Evolutionary conservation across 2,888 invertebrate species (phyloP).

Genomic region (Abrostola tripartita): DNA sequence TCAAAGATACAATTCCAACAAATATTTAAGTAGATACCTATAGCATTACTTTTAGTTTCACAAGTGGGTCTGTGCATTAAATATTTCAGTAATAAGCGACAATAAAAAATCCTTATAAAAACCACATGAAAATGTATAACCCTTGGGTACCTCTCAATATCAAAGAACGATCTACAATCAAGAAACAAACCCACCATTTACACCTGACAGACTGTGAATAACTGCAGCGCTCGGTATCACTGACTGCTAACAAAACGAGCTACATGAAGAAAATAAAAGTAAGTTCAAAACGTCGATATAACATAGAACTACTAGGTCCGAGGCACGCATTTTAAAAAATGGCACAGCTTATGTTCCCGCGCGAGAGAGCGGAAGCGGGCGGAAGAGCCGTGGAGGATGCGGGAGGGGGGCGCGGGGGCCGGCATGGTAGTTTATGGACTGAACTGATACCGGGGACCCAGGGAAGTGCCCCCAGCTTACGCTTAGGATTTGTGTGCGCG

Average conservation of each 20-base stretch:
- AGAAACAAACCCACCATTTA: conserved; percentile 64
- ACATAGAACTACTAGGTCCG: conserved; percentile 75
- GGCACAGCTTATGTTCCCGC: conserved; percentile 80
- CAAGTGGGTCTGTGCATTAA: too few species aligned
- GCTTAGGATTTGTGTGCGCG: conserved; percentile 82
- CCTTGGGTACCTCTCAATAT: conserved; percentile 14
- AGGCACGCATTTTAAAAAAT: conserved; percentile 85
- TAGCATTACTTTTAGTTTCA: too few species aligned
- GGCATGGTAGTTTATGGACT: conserved; percentile 83
- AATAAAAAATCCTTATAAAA: too few species aligned
- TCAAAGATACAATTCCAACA: too few species aligned
- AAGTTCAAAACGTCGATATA: conserved; percentile 77
- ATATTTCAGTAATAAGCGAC: too few species aligned
- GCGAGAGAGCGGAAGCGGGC: conserved; percentile 73
- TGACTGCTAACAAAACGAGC: conserved; percentile 65
- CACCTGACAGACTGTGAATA: conserved; percentile 66
- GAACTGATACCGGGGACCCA: conserved; percentile 84
- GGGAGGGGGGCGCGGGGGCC: conserved; percentile 57
- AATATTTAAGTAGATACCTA: too few species aligned
- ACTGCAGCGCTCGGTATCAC: conserved; percentile 67
- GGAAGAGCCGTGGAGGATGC: conserved; percentile 55
- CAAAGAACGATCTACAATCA: conserved; percentile 46
- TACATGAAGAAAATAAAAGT: conserved; percentile 76
- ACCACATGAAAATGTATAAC: too few species aligned
- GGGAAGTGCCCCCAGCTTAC: conserved; percentile 84